Evolutionary conservation across 1,140 invertebrate species (phyloP).

Genomic region (Whitmania pigra): DNA sequence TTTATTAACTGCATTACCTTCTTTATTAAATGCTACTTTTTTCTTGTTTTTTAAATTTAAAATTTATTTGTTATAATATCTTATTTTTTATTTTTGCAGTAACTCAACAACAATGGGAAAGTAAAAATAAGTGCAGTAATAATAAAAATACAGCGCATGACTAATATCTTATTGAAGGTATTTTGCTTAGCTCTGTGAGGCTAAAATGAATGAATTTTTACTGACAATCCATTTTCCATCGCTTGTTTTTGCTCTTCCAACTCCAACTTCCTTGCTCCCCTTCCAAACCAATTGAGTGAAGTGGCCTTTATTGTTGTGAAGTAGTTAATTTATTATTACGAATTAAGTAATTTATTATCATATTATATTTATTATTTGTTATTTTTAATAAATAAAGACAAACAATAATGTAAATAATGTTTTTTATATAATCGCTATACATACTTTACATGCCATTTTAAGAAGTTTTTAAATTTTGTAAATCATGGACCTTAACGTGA

Average conservation of each 20-base stretch:
- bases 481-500: too few relatives aligned
- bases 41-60: too few relatives aligned
- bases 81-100: not conserved
- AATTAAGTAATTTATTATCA: not conserved
- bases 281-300: constrained; percentile 84
- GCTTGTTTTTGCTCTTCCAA: constrained; percentile 62
- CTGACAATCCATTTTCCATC: constrained; percentile 48
- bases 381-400: too few relatives aligned
- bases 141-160: too few relatives aligned
- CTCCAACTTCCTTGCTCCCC: constrained; percentile 60
- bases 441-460: too few relatives aligned
- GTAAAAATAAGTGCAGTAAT: too few relatives aligned
- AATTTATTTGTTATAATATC: not conserved
- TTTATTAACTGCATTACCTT: not conserved
- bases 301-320: constrained; percentile 50
- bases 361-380: not conserved
- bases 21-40: not conserved
- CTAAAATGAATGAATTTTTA: not conserved
- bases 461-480: too few relatives aligned
- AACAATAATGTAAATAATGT: too few relatives aligned
- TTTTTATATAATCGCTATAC: too few relatives aligned
- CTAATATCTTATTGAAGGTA: not conserved
- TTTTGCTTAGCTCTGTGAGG: not conserved
- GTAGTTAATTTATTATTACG: not conserved
- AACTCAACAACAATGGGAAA: too few relatives aligned